phyloP scores from a whole-genome alignment of 2,888 invertebrate genomes.

The Conistra vaccinii region DNA sequence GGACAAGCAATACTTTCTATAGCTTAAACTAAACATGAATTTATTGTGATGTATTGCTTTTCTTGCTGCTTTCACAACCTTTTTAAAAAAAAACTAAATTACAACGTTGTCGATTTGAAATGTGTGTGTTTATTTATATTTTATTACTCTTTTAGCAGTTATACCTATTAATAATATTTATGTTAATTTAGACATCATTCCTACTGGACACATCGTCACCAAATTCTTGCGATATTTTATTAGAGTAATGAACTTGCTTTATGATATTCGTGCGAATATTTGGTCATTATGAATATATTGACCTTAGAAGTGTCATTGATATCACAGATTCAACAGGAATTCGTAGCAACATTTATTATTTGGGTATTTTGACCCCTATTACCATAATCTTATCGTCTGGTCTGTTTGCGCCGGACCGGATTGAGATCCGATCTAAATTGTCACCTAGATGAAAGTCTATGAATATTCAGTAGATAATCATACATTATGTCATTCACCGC shows the following conservation, averaged over 20 bases:
- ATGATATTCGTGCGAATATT: background rate
- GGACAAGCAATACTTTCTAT: background rate
- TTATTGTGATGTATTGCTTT: background rate
- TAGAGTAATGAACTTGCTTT: background rate
- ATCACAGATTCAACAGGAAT: background rate
- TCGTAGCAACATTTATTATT: constrained; percentile 12
- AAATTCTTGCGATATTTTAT: constrained; percentile 5
- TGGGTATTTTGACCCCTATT: background rate
- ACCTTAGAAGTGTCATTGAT: constrained; percentile 25
- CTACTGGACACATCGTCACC: background rate
- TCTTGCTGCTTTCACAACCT: constrained; percentile 1
- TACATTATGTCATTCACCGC: constrained; percentile 65
- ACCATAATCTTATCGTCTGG: constrained; percentile 9
- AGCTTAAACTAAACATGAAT: background rate
- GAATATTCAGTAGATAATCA: constrained; percentile 63
- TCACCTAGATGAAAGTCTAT: constrained; percentile 65
- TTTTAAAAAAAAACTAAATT: background rate
- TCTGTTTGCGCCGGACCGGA: constrained; percentile 20
- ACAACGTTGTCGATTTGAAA: too few relatives aligned
- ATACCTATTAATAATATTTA: constrained; percentile 8
- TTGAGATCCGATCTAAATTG: constrained; percentile 45
- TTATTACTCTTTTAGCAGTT: background rate
- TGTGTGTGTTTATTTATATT: background rate
- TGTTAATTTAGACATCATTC: constrained; percentile 6
- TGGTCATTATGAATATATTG: constrained; percentile 26